Base-by-base conservation (phyloP, 92 coral and sea anemone species). In the Porites rus region DNA sequence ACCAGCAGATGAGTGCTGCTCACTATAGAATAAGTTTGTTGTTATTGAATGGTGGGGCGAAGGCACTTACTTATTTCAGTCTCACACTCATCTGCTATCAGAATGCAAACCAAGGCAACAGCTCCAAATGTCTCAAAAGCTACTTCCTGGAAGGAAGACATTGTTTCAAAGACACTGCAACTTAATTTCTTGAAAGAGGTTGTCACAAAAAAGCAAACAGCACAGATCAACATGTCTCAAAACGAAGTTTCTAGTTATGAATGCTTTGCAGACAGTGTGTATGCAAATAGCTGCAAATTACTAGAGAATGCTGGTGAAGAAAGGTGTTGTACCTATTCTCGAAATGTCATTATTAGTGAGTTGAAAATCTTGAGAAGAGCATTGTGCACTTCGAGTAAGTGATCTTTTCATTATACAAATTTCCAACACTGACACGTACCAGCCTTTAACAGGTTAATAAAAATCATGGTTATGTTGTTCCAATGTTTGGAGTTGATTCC, bases 61-160 rank as follows among this genome's bases (percentile, higher is more conserved):
- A 70, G 73, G 86, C 86, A 31, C 14, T 81, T 2, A 81, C 86
- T 2, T 2, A 69, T 81, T 54, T 54, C 76, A 52, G 52, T 70
- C 31, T 81, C 77, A 16, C 86, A 81, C 28, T 64, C 60, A 25
- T 69, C 86, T 59, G 56, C 77, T 18, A 81, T 81, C 12, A 53
- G 53, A 28, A 81, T 70, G 84, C 84, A 80, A 69, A 69, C 16
- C 10, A 81, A 56, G 59, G 59, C 72, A 9, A 66, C 72, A 7
- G n/a, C 67, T 20, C 67, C 16, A 17, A 1, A 5, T 7, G 58
- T 1, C 25, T 4, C 77, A 12, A 81, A 81, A 60, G 75, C 53
- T 54, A 59, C 71, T 6, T 4, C 78, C 14, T 88, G 87, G 91
- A 53, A 46, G 13, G 77, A 88, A 31, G 91, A 81, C 51, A 88